Base-by-base conservation (phyloP, 1,140 invertebrate genomes). In the Zaprionus ornatus region DNA sequence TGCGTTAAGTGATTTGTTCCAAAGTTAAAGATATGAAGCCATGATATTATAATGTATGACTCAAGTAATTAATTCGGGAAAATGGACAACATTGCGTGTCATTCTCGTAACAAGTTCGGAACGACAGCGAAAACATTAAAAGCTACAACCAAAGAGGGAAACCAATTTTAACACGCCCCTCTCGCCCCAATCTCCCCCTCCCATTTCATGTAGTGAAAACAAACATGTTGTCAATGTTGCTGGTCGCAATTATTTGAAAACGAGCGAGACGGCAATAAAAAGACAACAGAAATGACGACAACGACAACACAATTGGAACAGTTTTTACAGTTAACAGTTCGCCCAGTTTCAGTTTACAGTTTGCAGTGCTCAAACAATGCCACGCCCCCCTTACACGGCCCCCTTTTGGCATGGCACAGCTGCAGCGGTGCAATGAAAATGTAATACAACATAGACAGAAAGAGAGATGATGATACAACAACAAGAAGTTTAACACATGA, bases 181-280 rank as follows among this genome's bases (percentile, higher is more conserved):
- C 35, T 0, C 12, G 35, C 12, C 35, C 12, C 13, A 4, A 0
- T 15, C 29, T 40, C 1, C 37, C 2, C 3, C 40, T 4, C 6
- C 32, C 1, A n/a, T 32, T 9, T 0, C n/a, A 17, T 21, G 29
- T 37, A 61, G 6, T 29, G 25, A 69, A 23, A 69, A 37, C 56
- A 74, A 75, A 59, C 67, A 64, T 70, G 67, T 64, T 70, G 60
- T 70, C 67, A 40, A 70, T 75, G 67, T 56, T 73, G 73, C 68
- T 60, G 63, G 29, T 70, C 29, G 23, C 65, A 61, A 62, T 74
- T 74, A 74, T 69, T 69, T 74, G 71, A 65, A 29, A 68, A 12
- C 40, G 70, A 52, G 63, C 60, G 70, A 59, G 70, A 50, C 62
- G 52, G n/a, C 56, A 61, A 17, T 23, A 54, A 29, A 61, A 19